These are phyloP conservation scores for Cephus rjabovi DNA, from an alignment of 2,888 invertebrate genomes.

Conservation along the genomic window DNA sequence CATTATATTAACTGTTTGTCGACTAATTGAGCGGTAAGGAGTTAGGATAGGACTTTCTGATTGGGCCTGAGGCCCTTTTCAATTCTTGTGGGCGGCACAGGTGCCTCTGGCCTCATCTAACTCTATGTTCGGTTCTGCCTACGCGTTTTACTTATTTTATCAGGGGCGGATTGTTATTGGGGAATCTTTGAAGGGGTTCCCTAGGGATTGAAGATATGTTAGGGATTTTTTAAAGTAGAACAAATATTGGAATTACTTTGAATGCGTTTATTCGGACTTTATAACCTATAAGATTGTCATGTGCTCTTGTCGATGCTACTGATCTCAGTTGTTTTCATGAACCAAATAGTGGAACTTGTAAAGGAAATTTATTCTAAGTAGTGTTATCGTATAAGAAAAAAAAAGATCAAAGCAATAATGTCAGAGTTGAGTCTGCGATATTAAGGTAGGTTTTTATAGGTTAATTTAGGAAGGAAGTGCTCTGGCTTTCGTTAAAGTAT, in stretches of 20 bases:
- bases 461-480: neutral
- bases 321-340: no score
- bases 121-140: slow-evolving; percentile 28
- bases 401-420: no score
- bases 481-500: neutral
- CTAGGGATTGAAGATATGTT: slow-evolving; percentile 8
- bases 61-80: slow-evolving; percentile 19
- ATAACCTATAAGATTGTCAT: neutral
- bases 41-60: slow-evolving; percentile 15
- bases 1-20: slow-evolving; percentile 33
- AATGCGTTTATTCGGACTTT: neutral
- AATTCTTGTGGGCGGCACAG: slow-evolving; percentile 40
- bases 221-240: neutral
- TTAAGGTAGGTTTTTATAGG: neutral
- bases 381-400: no score
- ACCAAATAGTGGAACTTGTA: no score
- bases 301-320: neutral
- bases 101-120: slow-evolving; percentile 35
- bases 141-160: slow-evolving; percentile 24
- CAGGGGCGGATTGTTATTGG: slow-evolving; percentile 29
- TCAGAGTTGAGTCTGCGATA: neutral
- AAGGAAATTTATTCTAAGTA: no score
- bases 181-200: slow-evolving; percentile 22
- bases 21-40: slow-evolving; percentile 26
- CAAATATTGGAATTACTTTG: neutral